Evolutionary conservation across 2,888 invertebrate genomes (phyloP).

Genomic region (Miltochrista miniata): DNA sequence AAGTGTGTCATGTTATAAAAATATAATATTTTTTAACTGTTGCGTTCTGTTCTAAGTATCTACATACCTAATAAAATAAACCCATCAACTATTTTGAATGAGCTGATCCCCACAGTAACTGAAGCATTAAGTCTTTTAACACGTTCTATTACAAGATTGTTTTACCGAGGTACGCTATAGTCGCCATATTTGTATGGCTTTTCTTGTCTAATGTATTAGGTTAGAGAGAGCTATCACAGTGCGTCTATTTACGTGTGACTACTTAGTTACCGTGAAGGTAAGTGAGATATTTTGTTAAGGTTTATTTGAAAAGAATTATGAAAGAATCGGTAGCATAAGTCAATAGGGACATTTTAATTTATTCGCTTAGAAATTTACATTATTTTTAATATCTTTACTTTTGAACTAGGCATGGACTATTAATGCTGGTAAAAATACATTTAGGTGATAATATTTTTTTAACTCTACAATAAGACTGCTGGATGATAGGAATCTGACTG

Average conservation of each 20-base stretch:
- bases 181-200: constrained; percentile 42
- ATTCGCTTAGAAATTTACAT: too few relatives aligned
- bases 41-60: too few relatives aligned
- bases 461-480: too few relatives aligned
- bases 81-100: constrained; percentile 37
- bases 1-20: too few relatives aligned
- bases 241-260: constrained; percentile 56
- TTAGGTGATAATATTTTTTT: too few relatives aligned
- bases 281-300: constrained; percentile 5
- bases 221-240: constrained; percentile 47
- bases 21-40: too few relatives aligned
- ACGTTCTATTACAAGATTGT: constrained; percentile 54
- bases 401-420: too few relatives aligned
- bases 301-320: constrained; percentile 2
- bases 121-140: constrained; percentile 43
- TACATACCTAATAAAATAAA: constrained; percentile 13
- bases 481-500: too few relatives aligned
- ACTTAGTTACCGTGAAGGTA: constrained; percentile 41
- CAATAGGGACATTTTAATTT: not conserved
- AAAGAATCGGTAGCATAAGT: not conserved
- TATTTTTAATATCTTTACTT: too few relatives aligned
- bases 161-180: constrained; percentile 44
- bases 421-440: too few relatives aligned
- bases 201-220: constrained; percentile 44
- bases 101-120: constrained; percentile 36